Percentiles rank a stretch among this genome's conserved stretches.
These are phyloP conservation scores for Drosophila recens DNA, from an alignment of 2,888 invertebrate genomes.

Conservation along the genomic window DNA sequence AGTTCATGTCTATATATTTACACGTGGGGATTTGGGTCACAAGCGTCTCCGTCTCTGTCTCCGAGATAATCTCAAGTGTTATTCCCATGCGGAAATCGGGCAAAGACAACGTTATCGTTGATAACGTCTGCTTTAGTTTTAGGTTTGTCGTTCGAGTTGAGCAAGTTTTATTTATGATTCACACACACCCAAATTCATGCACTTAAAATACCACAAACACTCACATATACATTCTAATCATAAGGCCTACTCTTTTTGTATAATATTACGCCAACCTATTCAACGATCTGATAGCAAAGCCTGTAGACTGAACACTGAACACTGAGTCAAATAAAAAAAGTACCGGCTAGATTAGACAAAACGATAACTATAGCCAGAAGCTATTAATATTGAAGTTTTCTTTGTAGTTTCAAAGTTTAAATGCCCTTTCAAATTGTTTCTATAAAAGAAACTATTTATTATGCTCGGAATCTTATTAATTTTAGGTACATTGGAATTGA, in stretches of 20 bases:
- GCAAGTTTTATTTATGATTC: constrained; percentile 46
- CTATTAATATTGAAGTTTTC: neutral
- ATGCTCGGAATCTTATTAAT: neutral
- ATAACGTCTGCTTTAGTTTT: constrained; percentile 20
- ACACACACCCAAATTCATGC: neutral
- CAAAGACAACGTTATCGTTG: constrained; percentile 32
- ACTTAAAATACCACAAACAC: constrained; percentile 1
- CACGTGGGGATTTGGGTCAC: constrained; percentile 43
- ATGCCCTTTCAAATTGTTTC: neutral
- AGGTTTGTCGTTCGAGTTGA: constrained; percentile 1
- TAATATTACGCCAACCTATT: constrained; percentile 36
- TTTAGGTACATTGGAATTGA: neutral
- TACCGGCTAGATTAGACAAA: constrained; percentile 15
- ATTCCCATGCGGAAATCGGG: constrained; percentile 45
- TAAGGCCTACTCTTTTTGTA: constrained; percentile 12
- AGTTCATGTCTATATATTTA: neutral
- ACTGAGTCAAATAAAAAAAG: constrained; percentile 34
- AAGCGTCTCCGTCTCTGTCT: constrained; percentile 1
- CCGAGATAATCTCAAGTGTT: constrained; percentile 57
- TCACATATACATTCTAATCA: constrained; percentile 28
- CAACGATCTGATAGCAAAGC: constrained; percentile 47
- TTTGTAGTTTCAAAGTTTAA: neutral
- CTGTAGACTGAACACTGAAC: constrained; percentile 15
- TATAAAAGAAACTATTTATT: neutral
- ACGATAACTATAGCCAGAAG: neutral